Evolutionary conservation across 1,140 invertebrate genomes (phyloP), one percentile per base, ranked within the genome.

Genomic region (Aphelenchoides fujianensis): DNA sequence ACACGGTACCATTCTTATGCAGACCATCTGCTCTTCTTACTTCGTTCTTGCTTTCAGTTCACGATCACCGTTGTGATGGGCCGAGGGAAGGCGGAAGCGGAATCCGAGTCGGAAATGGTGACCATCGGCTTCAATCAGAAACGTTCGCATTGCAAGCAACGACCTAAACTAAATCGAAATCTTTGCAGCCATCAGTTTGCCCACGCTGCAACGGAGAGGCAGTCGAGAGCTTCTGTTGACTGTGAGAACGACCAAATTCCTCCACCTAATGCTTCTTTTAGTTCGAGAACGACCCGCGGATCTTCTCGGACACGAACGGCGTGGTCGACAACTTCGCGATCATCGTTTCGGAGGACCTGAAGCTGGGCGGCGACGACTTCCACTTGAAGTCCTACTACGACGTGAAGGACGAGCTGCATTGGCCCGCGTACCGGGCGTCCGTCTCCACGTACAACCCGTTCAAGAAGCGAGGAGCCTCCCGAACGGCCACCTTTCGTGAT

Each of bases 31-130:
- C n/a, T 23, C n/a, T 70, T 70, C 30, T 2, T n/a, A n/a, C n/a
- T n/a, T n/a, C n/a, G n/a, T n/a, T n/a, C 1, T 48, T n/a, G n/a
- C 12, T 30, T 3, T 2, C 1, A 61, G 12, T 37, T 71, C 55
- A 37, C 52, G 75, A 73, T 76, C 54, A 82, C 74, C 30, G 80
- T 82, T 0, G 79, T 82, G 9, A 82, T 82, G 81, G 81, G 81
- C 57, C 34, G 57, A 0, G 77, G 79, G 3, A 63, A 75, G 54
- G 79, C 75, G 9, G 82, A 82, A 52, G 81, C 81, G n/a, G 81
- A 82, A 71, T 76, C 72, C 27, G 81, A 83, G 61, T 77, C 74
- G 34, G 81, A 82, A 71, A 78, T 75, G 64, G 70, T 81, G 9
- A 82, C 82, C 2, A 72, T 82, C 9, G 78, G 70, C 59, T 75